Percentiles rank a stretch among this genome's conserved stretches.
Evolutionary conservation across 2,888 invertebrate genomes (phyloP).

Genomic region (Drosophila subsilvestris): DNA sequence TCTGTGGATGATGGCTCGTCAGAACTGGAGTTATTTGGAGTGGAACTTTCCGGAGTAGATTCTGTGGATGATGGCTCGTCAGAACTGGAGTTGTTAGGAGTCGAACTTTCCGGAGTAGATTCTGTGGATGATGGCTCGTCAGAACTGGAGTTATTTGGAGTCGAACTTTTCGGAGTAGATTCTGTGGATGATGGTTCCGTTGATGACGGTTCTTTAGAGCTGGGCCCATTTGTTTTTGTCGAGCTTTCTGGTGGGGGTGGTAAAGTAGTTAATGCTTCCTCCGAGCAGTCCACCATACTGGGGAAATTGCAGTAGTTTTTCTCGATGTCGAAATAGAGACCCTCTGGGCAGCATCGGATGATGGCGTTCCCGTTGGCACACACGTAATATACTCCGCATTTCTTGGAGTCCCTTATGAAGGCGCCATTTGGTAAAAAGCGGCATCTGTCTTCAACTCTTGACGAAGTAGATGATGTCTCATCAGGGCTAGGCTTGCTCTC

Average conservation of each 20-base stretch:
- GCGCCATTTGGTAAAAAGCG: conserved; percentile 40
- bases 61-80: background rate
- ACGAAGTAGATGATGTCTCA: background rate
- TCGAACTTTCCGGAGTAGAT: background rate
- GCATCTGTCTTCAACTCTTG: conserved; percentile 15
- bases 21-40: conserved; percentile 1
- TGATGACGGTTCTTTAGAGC: background rate
- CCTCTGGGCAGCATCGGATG: conserved; percentile 36
- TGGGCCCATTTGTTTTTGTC: background rate
- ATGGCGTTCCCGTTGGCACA: conserved; percentile 43
- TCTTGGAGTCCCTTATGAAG: conserved; percentile 27
- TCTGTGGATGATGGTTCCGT: background rate
- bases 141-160: background rate
- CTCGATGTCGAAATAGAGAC: conserved; percentile 48
- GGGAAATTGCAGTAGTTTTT: conserved; percentile 47
- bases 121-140: background rate
- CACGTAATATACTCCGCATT: conserved; percentile 49
- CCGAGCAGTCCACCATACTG: conserved; percentile 44
- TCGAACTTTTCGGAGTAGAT: background rate
- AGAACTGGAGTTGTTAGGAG: background rate
- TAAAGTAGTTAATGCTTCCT: background rate
- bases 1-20: conserved; percentile 12
- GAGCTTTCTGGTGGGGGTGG: background rate
- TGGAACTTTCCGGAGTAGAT: background rate
- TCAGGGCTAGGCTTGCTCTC: background rate